Base-by-base conservation (phyloP, 2,113 vertebrate genomes). In the Solenodon paradoxus region DNA sequence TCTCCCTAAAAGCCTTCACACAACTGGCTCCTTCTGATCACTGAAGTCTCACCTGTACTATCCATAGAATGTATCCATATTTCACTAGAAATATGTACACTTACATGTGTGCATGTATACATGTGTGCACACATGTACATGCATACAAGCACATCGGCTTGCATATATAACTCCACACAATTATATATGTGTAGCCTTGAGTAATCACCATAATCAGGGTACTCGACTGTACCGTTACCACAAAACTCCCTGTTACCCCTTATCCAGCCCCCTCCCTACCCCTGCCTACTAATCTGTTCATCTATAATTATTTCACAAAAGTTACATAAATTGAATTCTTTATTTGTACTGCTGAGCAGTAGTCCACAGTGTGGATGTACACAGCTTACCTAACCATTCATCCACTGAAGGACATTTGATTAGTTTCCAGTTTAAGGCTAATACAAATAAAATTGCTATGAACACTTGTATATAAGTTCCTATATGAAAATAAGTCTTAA, bases 361-460 rank as follows among this genome's bases (percentile, higher is more conserved):
- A 81, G 59, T 81, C 51, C 40, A 74, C 26, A 26, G 57, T 45
- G 35, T 68, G 28, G 59, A 66, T n/a, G 12, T 74, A 32, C 40
- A 81, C 12, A 47, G 35, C 71, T 64, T 63, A 13, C 75, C 90
- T 90, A 92, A 57, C 7, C 28, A 84, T 4, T 74, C 57, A 93
- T 75, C 26, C 82, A 84, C 24, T 68, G 7, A 93, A 66, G 13
- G 71, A 28, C 12, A 85, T 57, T 5, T 72, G 42, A 28, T 40
- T 57, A 81, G 28, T 57, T 88, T 84, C 53, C 53, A 78, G 30
- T 38, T 89, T 64, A 17, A 9, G 11, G 30, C 10, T 78, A 69
- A 84, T 47, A 82, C 2, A 10, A 95, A 71, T 85, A 95, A 97
- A 79, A 49, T 20, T 79, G 9, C 19, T 75, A 28, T 94, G 66